Percentiles rank a stretch among this genome's conserved stretches.
These are phyloP conservation scores for Coracias cyanogaster DNA, from an alignment of 2,797 vertebrate genomes.

Conservation along the genomic window DNA sequence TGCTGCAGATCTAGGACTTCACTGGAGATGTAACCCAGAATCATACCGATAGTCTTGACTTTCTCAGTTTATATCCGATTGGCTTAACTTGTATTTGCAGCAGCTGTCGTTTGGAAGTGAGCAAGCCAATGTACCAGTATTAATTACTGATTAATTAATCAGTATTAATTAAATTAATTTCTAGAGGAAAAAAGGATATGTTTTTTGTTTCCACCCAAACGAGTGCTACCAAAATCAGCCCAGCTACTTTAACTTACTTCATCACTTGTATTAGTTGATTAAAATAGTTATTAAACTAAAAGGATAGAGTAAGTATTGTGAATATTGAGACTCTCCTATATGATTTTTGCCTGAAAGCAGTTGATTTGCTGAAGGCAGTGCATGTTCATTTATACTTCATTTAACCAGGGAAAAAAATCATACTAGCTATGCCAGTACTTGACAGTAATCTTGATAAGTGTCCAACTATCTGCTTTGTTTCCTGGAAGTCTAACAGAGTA, in stretches of 20 bases:
- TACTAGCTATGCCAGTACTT: background rate
- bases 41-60: background rate
- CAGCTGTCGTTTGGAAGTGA: background rate
- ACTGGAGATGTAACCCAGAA: background rate
- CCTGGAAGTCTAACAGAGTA: conserved; percentile 20
- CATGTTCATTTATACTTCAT: conserved; percentile 28
- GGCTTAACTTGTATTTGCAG: background rate
- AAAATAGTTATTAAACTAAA: conserved; percentile 50
- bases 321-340: background rate
- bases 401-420: background rate
- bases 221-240: background rate
- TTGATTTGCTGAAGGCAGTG: conserved; percentile 34
- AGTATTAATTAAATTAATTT: too few relatives aligned
- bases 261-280: background rate
- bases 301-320: conserved; percentile 10
- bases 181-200: background rate
- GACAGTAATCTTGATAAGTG: background rate
- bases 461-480: conserved; percentile 31
- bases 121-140: accelerated
- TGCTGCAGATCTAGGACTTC: background rate
- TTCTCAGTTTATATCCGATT: background rate
- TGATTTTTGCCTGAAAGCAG: conserved; percentile 31
- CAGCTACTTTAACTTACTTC: background rate
- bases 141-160: too few relatives aligned
- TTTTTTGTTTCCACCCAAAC: background rate